A percentile compares a stretch with the other conserved stretches of the same genome.
Evolutionary conservation across 2,888 invertebrate genomes (phyloP).

Genomic region (Dasysyrphus tricinctus): DNA sequence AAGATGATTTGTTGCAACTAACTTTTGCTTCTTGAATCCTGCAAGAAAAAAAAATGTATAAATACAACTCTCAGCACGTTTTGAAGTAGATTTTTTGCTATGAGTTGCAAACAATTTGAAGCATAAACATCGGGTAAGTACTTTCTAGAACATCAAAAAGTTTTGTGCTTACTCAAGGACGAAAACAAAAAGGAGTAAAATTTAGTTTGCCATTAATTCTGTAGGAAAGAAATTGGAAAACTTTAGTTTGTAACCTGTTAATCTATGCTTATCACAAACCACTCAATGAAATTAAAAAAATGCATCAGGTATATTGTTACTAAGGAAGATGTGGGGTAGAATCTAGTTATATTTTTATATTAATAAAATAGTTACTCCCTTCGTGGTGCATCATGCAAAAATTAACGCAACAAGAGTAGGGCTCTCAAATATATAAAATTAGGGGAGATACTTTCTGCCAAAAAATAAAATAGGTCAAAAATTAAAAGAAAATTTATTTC

Average conservation of each 20-base stretch:
- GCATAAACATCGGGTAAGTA: conserved; percentile 48
- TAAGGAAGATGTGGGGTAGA: background rate
- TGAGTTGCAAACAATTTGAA: conserved; percentile 38
- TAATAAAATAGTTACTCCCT: no score
- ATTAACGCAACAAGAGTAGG: no score
- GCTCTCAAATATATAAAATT: no score
- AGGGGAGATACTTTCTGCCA: no score
- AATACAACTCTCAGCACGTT: conserved; percentile 64
- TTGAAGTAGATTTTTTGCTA: conserved; percentile 46
- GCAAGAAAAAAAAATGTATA: background rate
- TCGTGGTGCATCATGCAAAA: no score
- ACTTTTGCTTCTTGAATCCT: conserved; percentile 42
- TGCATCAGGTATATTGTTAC: background rate
- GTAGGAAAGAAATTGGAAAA: conserved; percentile 71
- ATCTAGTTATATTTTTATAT: no score
- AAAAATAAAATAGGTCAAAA: no score
- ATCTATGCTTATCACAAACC: conserved; percentile 41
- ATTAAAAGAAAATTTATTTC: no score
- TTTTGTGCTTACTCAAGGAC: conserved; percentile 49
- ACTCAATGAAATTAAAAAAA: conserved; percentile 60
- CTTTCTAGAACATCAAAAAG: conserved; percentile 62
- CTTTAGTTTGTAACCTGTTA: conserved; percentile 36
- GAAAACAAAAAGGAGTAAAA: conserved; percentile 10
- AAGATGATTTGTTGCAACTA: conserved; percentile 65
- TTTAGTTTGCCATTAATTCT: conserved; percentile 47